A percentile compares a stretch with the other conserved stretches of the same genome.
Conservation (phyloP, 2,797 vertebrate species). For the Pangasius sanitwongsei region DNA sequence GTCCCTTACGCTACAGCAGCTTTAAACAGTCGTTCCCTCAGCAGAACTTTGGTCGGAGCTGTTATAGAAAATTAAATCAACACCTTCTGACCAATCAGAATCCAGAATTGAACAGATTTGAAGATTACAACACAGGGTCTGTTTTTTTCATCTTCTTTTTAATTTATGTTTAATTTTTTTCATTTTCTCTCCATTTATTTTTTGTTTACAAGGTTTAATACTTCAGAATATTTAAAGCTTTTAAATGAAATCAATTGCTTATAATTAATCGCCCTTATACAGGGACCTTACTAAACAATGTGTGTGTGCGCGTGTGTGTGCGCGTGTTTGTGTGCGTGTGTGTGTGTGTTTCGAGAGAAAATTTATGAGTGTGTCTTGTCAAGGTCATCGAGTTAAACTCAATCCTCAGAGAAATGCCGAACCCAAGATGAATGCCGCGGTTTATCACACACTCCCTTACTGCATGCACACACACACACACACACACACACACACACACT, state of each 20-base stretch:
- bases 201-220: background rate
- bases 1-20: no score
- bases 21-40: no score
- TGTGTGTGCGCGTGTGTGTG: background rate
- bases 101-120: no score
- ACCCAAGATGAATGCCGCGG: background rate
- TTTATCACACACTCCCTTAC: background rate
- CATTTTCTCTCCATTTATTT: background rate
- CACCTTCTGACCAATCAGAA: no score
- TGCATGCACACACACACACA: background rate
- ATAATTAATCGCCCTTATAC: background rate
- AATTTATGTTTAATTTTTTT: background rate
- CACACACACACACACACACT: background rate
- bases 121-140: no score
- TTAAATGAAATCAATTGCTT: background rate
- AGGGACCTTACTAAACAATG: background rate
- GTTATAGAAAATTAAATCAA: no score
- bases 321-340: no score
- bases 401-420: background rate
- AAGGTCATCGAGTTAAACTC: conserved; percentile 6
- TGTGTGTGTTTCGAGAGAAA: background rate
- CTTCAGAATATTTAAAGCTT: background rate
- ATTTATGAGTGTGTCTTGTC: background rate
- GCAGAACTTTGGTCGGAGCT: no score
- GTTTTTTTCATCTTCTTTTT: no score